phyloP scores from a whole-genome alignment of 2,888 invertebrate genomes.

The Parthenolecanium corni region DNA sequence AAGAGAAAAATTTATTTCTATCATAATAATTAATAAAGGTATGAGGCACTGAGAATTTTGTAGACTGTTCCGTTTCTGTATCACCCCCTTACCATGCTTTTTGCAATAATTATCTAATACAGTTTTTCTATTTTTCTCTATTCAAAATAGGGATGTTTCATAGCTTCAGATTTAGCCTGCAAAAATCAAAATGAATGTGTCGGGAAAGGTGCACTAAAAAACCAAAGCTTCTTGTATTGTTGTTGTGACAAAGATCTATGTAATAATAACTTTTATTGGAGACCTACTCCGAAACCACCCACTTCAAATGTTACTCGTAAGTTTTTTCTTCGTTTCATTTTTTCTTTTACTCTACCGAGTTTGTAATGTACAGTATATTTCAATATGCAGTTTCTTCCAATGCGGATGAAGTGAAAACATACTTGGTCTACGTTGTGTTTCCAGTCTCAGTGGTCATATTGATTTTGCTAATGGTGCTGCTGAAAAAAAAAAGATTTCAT shows the following conservation, averaged over 20 bases:
- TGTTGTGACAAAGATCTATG: slow-evolving; percentile 80
- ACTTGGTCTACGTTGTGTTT: background rate
- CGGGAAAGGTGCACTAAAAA: background rate
- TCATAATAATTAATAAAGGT: too few species aligned
- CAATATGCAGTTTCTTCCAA: background rate
- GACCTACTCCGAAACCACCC: slow-evolving; percentile 46
- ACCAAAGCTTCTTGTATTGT: slow-evolving; percentile 61
- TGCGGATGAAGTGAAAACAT: background rate
- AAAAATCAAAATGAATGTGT: slow-evolving; percentile 49
- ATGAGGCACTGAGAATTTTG: too few species aligned
- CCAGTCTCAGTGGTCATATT: background rate
- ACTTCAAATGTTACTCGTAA: background rate
- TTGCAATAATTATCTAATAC: too few species aligned
- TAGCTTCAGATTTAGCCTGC: background rate
- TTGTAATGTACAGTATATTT: background rate
- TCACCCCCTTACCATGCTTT: too few species aligned
- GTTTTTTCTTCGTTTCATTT: background rate
- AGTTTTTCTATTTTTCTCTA: too few species aligned
- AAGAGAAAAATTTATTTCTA: too few species aligned
- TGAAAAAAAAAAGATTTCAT: slow-evolving; percentile 2
- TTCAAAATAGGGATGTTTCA: background rate
- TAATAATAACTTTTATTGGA: slow-evolving; percentile 65
- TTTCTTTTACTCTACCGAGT: background rate
- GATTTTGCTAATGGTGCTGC: background rate
- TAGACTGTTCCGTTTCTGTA: too few species aligned